Percentiles rank a stretch among this genome's conserved stretches.
phyloP scores from a whole-genome alignment of 1,140 invertebrate species.

The Thaumetopoea pityocampa region DNA sequence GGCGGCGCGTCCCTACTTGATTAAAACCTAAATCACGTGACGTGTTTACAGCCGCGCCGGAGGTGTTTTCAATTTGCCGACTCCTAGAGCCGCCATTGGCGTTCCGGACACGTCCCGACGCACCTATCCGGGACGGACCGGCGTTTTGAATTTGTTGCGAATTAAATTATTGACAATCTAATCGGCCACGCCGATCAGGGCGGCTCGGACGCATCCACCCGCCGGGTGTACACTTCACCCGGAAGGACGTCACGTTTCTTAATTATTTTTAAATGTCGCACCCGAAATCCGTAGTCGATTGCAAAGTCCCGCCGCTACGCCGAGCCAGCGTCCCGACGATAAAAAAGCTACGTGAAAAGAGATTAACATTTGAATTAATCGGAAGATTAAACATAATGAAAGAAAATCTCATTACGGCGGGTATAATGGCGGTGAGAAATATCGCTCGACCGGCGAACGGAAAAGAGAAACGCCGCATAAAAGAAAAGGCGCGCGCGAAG shows the following conservation, averaged over 20 bases:
- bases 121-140: constrained; percentile 56
- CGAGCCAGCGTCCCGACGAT: constrained; percentile 42
- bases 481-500: constrained; percentile 66
- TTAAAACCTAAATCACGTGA: constrained; percentile 76
- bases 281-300: constrained; percentile 42
- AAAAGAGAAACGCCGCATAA: constrained; percentile 54
- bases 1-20: constrained; percentile 68
- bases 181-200: constrained; percentile 45
- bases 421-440: constrained; percentile 73
- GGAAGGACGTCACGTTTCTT: constrained; percentile 55
- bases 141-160: constrained; percentile 69
- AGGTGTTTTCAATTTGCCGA: constrained; percentile 74
- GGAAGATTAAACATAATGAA: constrained; percentile 76
- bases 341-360: constrained; percentile 63
- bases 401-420: constrained; percentile 73
- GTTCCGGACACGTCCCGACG: constrained; percentile 63
- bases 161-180: constrained; percentile 73
- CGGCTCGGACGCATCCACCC: constrained; percentile 24
- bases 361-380: constrained; percentile 76
- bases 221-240: constrained; percentile 9
- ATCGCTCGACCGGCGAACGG: constrained; percentile 53
- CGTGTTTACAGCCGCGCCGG: constrained; percentile 71
- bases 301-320: constrained; percentile 37
- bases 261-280: constrained; percentile 62
- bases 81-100: constrained; percentile 59